phyloP scores from a whole-genome alignment of 2,113 vertebrate species.

The Engraulis encrasicolus region DNA sequence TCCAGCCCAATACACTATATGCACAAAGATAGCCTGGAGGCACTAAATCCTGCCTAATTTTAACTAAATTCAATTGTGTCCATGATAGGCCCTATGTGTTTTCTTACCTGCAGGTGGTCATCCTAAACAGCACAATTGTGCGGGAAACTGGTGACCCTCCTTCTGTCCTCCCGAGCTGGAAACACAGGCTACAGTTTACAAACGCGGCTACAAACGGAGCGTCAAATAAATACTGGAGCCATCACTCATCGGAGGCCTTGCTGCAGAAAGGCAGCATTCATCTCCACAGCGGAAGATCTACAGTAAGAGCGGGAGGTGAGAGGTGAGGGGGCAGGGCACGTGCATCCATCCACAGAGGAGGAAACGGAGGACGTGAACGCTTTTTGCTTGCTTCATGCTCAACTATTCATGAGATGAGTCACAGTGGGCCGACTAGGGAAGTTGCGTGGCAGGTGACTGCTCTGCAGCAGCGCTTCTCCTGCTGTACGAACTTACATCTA shows the following conservation, averaged over 20 bases:
- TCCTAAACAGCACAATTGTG: too few species aligned
- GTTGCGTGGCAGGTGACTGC: background rate
- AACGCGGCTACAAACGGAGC: background rate
- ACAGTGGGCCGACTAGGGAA: background rate
- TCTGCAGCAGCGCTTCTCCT: background rate
- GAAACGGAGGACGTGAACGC: background rate
- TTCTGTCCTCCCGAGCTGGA: background rate
- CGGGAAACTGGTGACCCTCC: too few species aligned
- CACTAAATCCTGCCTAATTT: too few species aligned
- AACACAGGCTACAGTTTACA: background rate
- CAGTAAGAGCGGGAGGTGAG: too few species aligned
- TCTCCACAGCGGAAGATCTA: background rate
- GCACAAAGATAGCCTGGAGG: too few species aligned
- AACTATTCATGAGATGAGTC: background rate
- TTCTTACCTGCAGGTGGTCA: too few species aligned
- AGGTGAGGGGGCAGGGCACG: background rate
- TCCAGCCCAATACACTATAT: too few species aligned
- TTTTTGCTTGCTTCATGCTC: background rate
- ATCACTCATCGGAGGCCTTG: background rate
- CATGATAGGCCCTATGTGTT: too few species aligned
- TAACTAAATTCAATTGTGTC: too few species aligned
- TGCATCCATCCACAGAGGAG: background rate
- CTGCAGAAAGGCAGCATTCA: slow-evolving; percentile 2
- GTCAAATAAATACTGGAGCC: background rate
- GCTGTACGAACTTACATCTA: slow-evolving; percentile 6